Evolutionary conservation across 2,113 vertebrate species (phyloP), one percentile per base, ranked within the genome.

Genomic region (Leptosomus discolor): DNA sequence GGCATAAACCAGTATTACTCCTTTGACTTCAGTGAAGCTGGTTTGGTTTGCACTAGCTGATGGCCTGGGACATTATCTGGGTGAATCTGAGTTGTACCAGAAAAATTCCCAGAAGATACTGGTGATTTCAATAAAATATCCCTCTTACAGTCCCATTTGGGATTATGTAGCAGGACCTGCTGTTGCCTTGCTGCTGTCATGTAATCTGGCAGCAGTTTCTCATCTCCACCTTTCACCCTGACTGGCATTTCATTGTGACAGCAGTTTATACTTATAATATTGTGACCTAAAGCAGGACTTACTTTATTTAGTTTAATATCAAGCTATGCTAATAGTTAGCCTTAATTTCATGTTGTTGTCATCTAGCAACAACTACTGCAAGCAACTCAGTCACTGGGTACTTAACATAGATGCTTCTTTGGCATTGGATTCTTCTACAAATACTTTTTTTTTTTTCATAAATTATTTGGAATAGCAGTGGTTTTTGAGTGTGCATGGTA

Each of bases 271-370:
- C n/a, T n/a, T n/a, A 3, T 34, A 45, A 53, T 23, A 12, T 37
- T 50, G 32, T 53, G 53, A 75, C 32, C 63, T 30, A 37, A 57
- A 74, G 76, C 43, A 75, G 88, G 56, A 78, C 45, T 93, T 69
- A 12, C 32, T 92, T 80, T 29, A 65, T 58, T 88, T 57, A 19
- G 51, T 77, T 74, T 75, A 64, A 6, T 36, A 41, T 63, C 17
- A 67, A 92, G 53, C 54, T 75, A 34, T 85, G 87, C 39, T 60
- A 51, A 90, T 61, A 89, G 36, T 90, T 76, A 83, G 51, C 56
- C 71, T 58, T 77, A 90, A 94, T 81, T 94, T 70, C 43, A 21
- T 85, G 68, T 83, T 93, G 75, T 94, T 97, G 54, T 85, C 41
- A 67, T 80, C 78, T 93, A 81, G 69, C 79, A 94, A 29, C 70